Conservation (phyloP, 2,888 invertebrate species). For the Platycheirus rosarum region DNA sequence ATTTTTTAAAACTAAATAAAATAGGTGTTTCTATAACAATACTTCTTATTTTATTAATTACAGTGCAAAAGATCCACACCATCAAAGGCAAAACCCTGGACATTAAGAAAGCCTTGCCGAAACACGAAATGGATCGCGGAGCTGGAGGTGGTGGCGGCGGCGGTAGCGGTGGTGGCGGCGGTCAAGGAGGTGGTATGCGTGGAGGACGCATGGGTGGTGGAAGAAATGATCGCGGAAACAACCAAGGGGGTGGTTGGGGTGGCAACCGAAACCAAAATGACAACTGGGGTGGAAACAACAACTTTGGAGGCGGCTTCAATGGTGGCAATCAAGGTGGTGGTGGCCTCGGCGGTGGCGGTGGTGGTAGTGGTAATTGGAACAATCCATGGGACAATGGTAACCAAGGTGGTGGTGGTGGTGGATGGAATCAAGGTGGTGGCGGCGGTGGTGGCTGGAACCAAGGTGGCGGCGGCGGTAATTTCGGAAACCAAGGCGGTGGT, state of each 20-base stretch:
- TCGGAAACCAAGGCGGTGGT: conserved; percentile 66
- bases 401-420: conserved; percentile 74
- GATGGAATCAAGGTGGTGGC: conserved; percentile 56
- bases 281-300: conserved; percentile 76
- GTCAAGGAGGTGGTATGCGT: conserved; percentile 78
- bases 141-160: conserved; percentile 83
- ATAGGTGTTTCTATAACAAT: not conserved
- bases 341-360: conserved; percentile 48
- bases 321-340: conserved; percentile 77
- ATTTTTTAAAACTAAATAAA: too few species aligned
- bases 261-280: conserved; percentile 77
- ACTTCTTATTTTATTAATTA: not conserved
- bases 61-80: conserved; percentile 25
- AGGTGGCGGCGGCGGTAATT: not conserved
- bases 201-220: conserved; percentile 74
- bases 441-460: conserved; percentile 47
- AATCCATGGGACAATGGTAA: conserved; percentile 79
- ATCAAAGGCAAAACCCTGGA: conserved; percentile 92
- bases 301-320: conserved; percentile 75
- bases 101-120: conserved; percentile 95
- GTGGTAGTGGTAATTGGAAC: conserved; percentile 69
- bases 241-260: conserved; percentile 63
- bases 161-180: conserved; percentile 79
- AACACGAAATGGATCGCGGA: conserved; percentile 90
- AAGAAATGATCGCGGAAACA: conserved; percentile 59